Evolutionary conservation across 2,113 vertebrate genomes (phyloP).

Genomic region (Corythornis cristatus): DNA sequence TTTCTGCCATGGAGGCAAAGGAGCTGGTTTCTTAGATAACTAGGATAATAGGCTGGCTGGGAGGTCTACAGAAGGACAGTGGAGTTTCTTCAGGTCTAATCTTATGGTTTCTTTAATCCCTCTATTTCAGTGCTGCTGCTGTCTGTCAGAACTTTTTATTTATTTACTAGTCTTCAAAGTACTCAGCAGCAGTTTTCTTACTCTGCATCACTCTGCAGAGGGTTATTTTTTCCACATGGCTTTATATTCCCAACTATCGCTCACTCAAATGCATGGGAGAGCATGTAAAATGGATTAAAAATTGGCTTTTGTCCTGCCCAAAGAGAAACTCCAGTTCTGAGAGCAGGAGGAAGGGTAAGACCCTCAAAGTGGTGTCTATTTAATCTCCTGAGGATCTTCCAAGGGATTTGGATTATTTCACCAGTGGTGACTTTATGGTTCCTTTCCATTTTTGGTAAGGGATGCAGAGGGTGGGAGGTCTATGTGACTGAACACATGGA

Average conservation of each 20-base stretch:
- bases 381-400: neutral
- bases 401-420: neutral
- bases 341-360: neutral
- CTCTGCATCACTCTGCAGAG: neutral
- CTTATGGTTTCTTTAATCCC: neutral
- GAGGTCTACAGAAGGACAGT: neutral
- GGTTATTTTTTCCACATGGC: neutral
- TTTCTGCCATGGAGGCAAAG: neutral
- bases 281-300: neutral
- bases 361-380: neutral
- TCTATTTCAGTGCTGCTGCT: neutral
- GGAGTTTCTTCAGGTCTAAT: neutral
- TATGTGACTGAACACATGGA: neutral
- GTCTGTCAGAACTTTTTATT: neutral
- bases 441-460: neutral
- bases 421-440: neutral
- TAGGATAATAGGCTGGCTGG: neutral
- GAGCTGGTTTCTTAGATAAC: neutral
- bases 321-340: neutral
- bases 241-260: neutral
- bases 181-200: neutral
- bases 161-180: neutral
- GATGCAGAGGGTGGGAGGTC: neutral
- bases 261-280: fast-evolving
- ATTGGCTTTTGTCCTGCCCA: neutral